phyloP scores from a whole-genome alignment of 2,888 invertebrate genomes.

The Drymonia ruficornis region DNA sequence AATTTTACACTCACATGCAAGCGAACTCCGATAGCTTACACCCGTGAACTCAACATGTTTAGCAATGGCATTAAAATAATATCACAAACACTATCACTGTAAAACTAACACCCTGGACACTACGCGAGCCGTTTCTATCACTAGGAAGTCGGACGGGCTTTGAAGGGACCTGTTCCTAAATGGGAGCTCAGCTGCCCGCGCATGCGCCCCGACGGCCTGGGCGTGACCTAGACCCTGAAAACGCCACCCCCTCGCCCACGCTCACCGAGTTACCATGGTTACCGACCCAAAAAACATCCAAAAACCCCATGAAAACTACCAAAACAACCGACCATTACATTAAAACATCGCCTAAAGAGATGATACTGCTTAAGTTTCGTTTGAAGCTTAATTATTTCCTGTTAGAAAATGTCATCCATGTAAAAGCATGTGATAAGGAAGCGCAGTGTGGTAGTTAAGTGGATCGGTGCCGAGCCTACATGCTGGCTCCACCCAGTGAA shows the following conservation, averaged over 20 bases:
- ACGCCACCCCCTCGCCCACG: conserved; percentile 75
- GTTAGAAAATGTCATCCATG: conserved; percentile 17
- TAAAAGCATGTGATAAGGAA: conserved; percentile 51
- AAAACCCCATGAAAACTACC: conserved; percentile 37
- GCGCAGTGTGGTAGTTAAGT: conserved; percentile 44
- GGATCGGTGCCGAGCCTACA: conserved; percentile 50
- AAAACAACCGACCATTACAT: conserved; percentile 5
- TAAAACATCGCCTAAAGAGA: conserved; percentile 9
- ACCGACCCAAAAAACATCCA: conserved; percentile 50
- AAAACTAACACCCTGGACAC: conserved; percentile 5
- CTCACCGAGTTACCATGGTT: conserved; percentile 66
- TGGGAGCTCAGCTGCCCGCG: conserved; percentile 58
- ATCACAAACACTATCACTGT: conserved; percentile 3
- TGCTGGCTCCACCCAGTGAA: conserved; percentile 68
- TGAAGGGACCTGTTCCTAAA: conserved; percentile 57
- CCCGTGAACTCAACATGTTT: not conserved
- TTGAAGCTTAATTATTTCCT: not conserved
- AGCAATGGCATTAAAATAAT: not conserved
- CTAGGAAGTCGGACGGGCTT: conserved; percentile 62
- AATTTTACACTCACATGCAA: not conserved
- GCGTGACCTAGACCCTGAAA: conserved; percentile 86
- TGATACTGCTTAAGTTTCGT: conserved; percentile 2
- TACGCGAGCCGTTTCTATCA: conserved; percentile 42
- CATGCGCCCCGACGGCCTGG: conserved; percentile 67
- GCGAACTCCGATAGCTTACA: not conserved